Percentiles rank a stretch among this genome's conserved stretches.
Evolutionary conservation across 2,113 vertebrate genomes (phyloP).

Genomic region (Psilopsiagon aymara): DNA sequence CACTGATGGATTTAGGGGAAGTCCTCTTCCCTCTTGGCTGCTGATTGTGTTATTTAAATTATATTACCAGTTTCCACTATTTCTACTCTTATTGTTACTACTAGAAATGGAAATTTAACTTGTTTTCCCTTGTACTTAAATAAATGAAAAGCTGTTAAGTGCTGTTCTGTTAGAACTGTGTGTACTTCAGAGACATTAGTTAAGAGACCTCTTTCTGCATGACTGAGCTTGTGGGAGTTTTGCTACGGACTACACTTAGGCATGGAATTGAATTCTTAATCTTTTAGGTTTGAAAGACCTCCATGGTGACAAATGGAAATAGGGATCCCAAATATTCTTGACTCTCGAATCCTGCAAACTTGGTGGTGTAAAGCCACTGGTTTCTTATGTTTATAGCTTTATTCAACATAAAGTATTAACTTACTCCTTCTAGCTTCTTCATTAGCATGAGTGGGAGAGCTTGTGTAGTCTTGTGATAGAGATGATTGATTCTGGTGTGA

Average conservation of each 20-base stretch:
- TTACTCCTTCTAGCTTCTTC: background rate
- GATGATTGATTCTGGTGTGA: background rate
- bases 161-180: background rate
- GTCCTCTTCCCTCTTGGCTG: background rate
- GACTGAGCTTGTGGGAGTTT: background rate
- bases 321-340: background rate
- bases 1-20: background rate
- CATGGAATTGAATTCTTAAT: background rate
- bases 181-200: background rate
- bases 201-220: background rate
- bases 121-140: background rate
- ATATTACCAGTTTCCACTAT: background rate
- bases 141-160: background rate
- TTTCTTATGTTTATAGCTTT: background rate
- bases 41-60: constrained; percentile 20
- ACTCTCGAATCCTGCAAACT: background rate
- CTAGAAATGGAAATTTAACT: background rate
- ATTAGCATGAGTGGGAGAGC: background rate
- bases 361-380: background rate
- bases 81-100: background rate
- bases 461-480: background rate
- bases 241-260: background rate
- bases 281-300: background rate
- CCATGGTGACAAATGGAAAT: background rate
- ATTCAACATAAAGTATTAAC: background rate